A percentile compares a stretch with the other conserved stretches of the same genome.
phyloP scores from a whole-genome alignment of 1,140 invertebrate genomes.

The Drosophila erecta region DNA sequence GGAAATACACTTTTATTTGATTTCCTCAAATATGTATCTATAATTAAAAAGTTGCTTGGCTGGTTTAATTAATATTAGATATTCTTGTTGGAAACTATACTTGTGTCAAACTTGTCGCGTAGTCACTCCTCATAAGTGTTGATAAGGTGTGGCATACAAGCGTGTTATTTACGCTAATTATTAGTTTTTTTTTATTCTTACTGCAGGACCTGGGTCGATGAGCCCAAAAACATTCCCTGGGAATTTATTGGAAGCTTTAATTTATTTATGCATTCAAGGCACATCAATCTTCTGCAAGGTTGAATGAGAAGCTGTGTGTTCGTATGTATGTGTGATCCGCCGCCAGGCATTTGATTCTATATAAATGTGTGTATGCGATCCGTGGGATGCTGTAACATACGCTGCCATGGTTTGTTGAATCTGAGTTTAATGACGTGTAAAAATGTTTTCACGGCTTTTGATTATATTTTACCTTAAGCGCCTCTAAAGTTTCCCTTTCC shows the following conservation, averaged over 20 bases:
- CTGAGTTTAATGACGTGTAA: conserved; percentile 83
- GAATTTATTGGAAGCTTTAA: conserved; percentile 49
- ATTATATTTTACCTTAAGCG: conserved; percentile 83
- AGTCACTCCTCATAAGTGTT: conserved; percentile 65
- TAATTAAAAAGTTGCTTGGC: conserved; percentile 53
- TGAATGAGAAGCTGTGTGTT: conserved; percentile 39
- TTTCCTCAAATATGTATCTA: conserved; percentile 12
- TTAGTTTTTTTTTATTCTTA: conserved; percentile 64
- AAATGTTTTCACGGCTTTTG: conserved; percentile 83
- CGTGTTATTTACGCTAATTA: conserved; percentile 68
- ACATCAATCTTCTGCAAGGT: conserved; percentile 73
- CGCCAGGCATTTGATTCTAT: conserved; percentile 25
- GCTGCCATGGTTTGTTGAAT: conserved; percentile 79
- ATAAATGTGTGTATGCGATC: conserved; percentile 23
- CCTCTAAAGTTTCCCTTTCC: conserved; percentile 59
- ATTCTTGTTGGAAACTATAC: conserved; percentile 17
- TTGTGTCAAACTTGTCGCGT: conserved; percentile 54
- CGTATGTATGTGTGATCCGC: conserved; percentile 19
- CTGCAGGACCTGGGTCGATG: conserved; percentile 13
- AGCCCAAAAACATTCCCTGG: conserved; percentile 11
- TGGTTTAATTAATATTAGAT: conserved; percentile 39
- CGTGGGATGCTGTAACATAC: conserved; percentile 70
- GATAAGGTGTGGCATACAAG: not conserved
- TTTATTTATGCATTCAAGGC: conserved; percentile 73
- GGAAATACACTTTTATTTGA: conserved; percentile 61